Evolutionary conservation across 2,797 vertebrate genomes (phyloP).

Genomic region (Psittacula echo): DNA sequence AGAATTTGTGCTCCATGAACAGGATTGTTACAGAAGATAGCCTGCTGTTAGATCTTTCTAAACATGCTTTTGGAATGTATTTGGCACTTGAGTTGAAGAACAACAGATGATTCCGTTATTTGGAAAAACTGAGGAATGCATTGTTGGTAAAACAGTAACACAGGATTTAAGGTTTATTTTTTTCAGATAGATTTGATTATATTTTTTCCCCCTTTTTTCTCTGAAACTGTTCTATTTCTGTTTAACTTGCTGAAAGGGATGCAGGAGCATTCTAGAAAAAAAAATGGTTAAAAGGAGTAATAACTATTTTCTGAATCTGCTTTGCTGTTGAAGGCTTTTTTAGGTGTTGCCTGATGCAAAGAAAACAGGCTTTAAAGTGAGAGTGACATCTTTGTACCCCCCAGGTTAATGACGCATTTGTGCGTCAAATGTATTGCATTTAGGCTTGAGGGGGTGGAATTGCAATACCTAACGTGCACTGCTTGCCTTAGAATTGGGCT

Average conservation of each 20-base stretch:
- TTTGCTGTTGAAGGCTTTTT: background rate
- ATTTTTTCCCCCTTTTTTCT: background rate
- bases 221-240: background rate
- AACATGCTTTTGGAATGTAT: slow-evolving; percentile 18
- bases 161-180: slow-evolving; percentile 24
- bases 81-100: slow-evolving; percentile 10
- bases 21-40: background rate
- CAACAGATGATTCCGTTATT: slow-evolving; percentile 10
- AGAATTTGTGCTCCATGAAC: background rate
- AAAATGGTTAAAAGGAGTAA: background rate
- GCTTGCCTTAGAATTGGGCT: background rate
- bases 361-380: background rate
- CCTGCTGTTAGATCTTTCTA: background rate
- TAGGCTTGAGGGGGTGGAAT: slow-evolving; percentile 20
- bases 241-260: background rate
- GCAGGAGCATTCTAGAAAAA: slow-evolving; percentile 36
- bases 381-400: background rate
- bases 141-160: background rate
- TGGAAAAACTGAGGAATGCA: slow-evolving; percentile 18
- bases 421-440: background rate
- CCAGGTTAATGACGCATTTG: slow-evolving; percentile 8
- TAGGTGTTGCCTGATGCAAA: background rate
- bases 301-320: slow-evolving; percentile 12
- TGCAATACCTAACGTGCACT: background rate
- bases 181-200: background rate